Evolutionary conservation across 1,140 invertebrate genomes (phyloP).

Genomic region (Drosophila subpulchrella): DNA sequence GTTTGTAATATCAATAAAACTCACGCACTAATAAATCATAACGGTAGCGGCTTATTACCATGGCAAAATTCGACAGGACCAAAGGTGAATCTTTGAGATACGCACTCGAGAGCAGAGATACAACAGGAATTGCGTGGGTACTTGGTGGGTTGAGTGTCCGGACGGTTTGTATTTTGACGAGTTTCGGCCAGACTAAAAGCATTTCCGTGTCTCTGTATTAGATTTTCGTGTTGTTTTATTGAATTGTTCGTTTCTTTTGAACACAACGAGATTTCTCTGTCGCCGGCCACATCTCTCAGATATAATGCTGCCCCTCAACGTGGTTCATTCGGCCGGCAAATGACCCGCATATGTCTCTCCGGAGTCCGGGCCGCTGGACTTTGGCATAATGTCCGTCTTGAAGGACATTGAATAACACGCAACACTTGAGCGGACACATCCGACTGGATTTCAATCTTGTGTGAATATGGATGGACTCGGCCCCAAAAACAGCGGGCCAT

Average conservation of each 20-base stretch:
- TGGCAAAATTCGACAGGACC: conserved; percentile 9
- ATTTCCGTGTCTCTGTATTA: conserved; percentile 70
- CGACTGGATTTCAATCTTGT: conserved; percentile 73
- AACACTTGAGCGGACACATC: conserved; percentile 74
- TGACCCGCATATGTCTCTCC: conserved; percentile 68
- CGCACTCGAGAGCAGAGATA: conserved; percentile 12
- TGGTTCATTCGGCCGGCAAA: conserved; percentile 53
- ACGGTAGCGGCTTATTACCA: conserved; percentile 18
- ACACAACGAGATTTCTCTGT: conserved; percentile 11
- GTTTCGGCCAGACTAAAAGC: conserved; percentile 63
- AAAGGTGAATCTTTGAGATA: conserved; percentile 22
- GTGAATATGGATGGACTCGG: conserved; percentile 50
- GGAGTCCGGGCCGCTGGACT: conserved; percentile 12
- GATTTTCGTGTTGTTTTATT: conserved; percentile 63
- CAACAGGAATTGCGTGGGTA: conserved; percentile 6
- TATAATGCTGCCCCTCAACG: conserved; percentile 38
- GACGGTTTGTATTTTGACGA: conserved; percentile 37
- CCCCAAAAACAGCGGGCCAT: conserved; percentile 25
- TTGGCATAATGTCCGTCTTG: conserved; percentile 28
- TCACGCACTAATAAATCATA: conserved; percentile 38
- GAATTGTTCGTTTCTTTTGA: conserved; percentile 60
- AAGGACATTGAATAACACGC: conserved; percentile 64
- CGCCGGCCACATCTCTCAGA: conserved; percentile 26
- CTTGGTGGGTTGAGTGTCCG: not conserved
- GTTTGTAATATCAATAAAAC: conserved; percentile 53